Base-by-base conservation (phyloP, 1,140 invertebrate species). In the Trissolcus basalis region DNA sequence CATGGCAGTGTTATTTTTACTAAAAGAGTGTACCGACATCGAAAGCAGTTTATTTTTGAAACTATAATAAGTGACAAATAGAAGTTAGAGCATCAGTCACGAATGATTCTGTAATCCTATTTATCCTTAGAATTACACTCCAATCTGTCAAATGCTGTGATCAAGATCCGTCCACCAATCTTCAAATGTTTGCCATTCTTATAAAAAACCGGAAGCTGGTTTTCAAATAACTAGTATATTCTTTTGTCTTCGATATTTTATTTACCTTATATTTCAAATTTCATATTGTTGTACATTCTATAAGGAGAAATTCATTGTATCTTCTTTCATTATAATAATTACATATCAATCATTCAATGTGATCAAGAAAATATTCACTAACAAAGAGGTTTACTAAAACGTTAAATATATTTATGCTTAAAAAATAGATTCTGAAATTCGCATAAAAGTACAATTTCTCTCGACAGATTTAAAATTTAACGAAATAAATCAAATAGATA, bases 1-100 rank as follows among this genome's bases (percentile, higher is more conserved):
- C 35, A 32, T 83, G 1, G 16, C 82, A 61, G 36, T 51, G n/a
- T 35, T 36, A 54, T 63, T 79, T 67, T 45, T 80, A 48, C 11
- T 82, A n/a, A 14, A 14, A 6, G 53, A 77, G 9, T 54, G 36
- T 19, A 43, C 49, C 16, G 45, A 15, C 45, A 49, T 72, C 47
- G 55, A 49, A 12, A 47, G 32, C n/a, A 61, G 63, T 68, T 68
- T 58, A 13, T 61, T 60, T 44, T 47, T 36, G 14, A 60, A 53
- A 36, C 47, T 43, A 7, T 71, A n/a, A 44, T 4, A 59, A 16
- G 6, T 33, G 35, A 39, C 19, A 54, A 61, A 43, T 35, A 15
- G 19, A 50, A 1, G 35, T 49, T 44, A 3, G 43, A 8, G 19
- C 15, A 44, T 55, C 27, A 33, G 39, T n/a, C n/a, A n/a, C n/a